Base-by-base conservation (phyloP, 2,888 invertebrate species). In the Empis livida region DNA sequence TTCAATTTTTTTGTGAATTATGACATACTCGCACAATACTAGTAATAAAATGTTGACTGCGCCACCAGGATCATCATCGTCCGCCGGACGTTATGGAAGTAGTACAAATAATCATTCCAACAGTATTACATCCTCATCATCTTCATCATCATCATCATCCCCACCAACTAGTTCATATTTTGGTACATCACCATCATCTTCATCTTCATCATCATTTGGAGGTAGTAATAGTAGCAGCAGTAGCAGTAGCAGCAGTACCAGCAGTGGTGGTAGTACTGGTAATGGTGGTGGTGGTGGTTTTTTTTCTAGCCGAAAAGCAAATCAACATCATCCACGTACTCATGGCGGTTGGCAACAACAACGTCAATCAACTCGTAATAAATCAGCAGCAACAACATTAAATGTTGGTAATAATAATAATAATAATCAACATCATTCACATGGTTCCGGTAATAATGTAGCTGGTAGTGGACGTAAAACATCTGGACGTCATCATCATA, bases 21-120 rank as follows among this genome's bases (percentile, higher is more conserved):
- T 67, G 67, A 67, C 67, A 61, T 67, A 67, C 65, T 67, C 67
- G 67, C 67, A 67, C 67, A 67, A 67, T 63, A 65, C 61, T 60
- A 64, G 64, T 63, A 65, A 64, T 59, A 64, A 62, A 56, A 66
- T 66, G 59, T 57, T 66, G 55, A 63, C 59, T 59, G 60, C 59
- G 58, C 56, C 61, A 55, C 59, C 56, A 60, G 54, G 45, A 59
- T 49, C 37, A 58, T 49, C 32, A 59, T 39, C 50, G 45, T 47
- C 49, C 47, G 50, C 45, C 17, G 42, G 47, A 35, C 42, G 31
- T 35, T 35, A 35, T 43, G 46, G 51, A 52, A 44, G 46, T 44
- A 32, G 44, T 39, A 31, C 42, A 35, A 62, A 56, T 62, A 59
- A 63, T 64, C 65, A 66, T 66, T 66, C 65, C 65, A 66, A 65